Conservation (phyloP, 2,797 vertebrate genomes). For the Acanthopagrus latus region DNA sequence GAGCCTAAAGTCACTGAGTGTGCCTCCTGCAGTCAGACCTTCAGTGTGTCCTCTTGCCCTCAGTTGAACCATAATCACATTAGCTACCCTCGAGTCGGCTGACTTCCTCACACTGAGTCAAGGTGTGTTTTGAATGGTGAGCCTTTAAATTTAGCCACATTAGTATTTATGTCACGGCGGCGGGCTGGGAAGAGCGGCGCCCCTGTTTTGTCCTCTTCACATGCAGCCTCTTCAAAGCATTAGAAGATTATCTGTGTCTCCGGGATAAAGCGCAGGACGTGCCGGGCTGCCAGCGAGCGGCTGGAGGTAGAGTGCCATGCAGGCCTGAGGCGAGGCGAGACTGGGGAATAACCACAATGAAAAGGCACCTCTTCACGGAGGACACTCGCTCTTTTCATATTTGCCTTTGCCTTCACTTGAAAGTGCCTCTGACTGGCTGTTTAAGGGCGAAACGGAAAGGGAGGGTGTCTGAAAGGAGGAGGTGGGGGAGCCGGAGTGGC, state of each 20-base stretch:
- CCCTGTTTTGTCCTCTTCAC: conserved; percentile 67
- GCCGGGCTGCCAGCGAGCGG: conserved; percentile 42
- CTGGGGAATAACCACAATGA: conserved; percentile 69
- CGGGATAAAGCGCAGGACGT: conserved; percentile 54
- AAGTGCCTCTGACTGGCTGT: conserved; percentile 65
- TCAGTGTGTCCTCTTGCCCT: conserved; percentile 50
- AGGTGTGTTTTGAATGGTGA: conserved; percentile 55
- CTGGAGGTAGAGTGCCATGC: conserved; percentile 42
- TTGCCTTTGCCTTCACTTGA: conserved; percentile 76
- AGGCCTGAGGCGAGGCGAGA: conserved; percentile 62
- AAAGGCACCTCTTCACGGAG: conserved; percentile 61
- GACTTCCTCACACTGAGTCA: conserved; percentile 36
- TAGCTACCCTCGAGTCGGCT: conserved; percentile 4
- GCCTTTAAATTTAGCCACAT: conserved; percentile 47
- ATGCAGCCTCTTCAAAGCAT: conserved; percentile 69
- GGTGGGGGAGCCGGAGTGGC: not conserved
- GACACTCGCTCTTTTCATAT: conserved; percentile 72
- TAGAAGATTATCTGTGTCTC: conserved; percentile 67
- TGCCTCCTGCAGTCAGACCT: conserved; percentile 19
- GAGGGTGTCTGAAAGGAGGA: conserved; percentile 15
- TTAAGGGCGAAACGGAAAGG: conserved; percentile 46
- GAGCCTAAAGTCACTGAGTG: too few species aligned
- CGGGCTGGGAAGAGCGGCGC: conserved; percentile 26
- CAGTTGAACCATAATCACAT: conserved; percentile 55
- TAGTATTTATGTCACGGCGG: conserved; percentile 60